These are phyloP conservation scores for Schlechtendalia chinensis DNA, from an alignment of 1,140 invertebrate genomes.

Conservation along the genomic window DNA sequence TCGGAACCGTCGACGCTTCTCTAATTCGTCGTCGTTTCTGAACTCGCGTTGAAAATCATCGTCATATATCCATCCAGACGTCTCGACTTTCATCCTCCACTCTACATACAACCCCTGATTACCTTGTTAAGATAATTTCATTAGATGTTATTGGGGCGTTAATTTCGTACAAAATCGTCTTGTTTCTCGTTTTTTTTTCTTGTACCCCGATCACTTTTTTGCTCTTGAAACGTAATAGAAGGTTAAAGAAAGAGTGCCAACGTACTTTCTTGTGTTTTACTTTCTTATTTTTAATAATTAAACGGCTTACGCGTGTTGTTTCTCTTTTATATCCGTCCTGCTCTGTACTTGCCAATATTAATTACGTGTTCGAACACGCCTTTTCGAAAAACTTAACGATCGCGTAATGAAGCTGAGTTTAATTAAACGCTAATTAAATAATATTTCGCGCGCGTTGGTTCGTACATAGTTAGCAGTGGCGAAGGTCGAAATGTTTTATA, in stretches of 20 bases:
- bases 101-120: background rate
- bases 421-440: constrained; percentile 40
- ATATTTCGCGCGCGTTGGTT: background rate
- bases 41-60: background rate
- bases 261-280: background rate
- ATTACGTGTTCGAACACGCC: background rate
- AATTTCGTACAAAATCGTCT: constrained; percentile 24
- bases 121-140: constrained; percentile 43
- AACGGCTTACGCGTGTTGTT: background rate
- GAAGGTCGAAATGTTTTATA: background rate
- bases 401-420: background rate
- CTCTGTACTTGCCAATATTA: background rate
- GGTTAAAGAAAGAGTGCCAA: background rate
- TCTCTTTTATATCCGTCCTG: background rate
- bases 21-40: constrained; percentile 31
- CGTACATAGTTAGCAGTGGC: background rate
- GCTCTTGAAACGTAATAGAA: background rate
- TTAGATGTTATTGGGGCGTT: constrained; percentile 38
- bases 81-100: background rate
- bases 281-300: background rate
- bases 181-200: constrained; percentile 38
- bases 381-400: background rate
- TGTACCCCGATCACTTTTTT: background rate
- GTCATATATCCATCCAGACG: constrained; percentile 19
- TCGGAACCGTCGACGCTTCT: constrained; percentile 19